Percentiles rank a stretch among this genome's conserved stretches.
These are phyloP conservation scores for Myotis lucifugus DNA, from an alignment of 2,113 vertebrate species.

Conservation along the genomic window DNA sequence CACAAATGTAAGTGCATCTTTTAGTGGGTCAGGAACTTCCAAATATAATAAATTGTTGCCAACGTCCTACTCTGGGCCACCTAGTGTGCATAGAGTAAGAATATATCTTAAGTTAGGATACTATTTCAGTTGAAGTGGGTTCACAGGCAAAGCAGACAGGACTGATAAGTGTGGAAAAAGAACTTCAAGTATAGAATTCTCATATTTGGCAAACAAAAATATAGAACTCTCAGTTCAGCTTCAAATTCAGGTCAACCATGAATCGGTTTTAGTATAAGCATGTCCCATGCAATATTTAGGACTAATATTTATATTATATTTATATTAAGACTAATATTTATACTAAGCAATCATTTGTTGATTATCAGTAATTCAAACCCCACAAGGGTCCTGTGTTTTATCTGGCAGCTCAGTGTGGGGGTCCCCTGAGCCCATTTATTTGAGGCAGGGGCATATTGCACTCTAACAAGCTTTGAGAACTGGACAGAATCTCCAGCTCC, in stretches of 20 bases:
- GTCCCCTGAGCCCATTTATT: accelerated
- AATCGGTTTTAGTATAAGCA: accelerated
- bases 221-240: not conserved
- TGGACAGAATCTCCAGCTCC: accelerated
- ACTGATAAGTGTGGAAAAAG: accelerated
- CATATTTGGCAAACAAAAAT: not conserved
- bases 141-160: not conserved
- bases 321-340: not conserved
- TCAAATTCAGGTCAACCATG: not conserved
- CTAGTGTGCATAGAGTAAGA: accelerated
- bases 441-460: accelerated
- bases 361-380: not conserved
- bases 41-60: too few species aligned
- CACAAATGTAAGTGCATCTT: accelerated
- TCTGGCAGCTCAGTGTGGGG: accelerated
- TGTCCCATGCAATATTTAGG: accelerated
- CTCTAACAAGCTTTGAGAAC: too few species aligned
- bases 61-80: too few species aligned
- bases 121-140: accelerated
- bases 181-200: accelerated
- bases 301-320: not conserved
- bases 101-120: not conserved
- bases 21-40: too few species aligned
- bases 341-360: accelerated
- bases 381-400: not conserved